These are phyloP conservation scores for Falco berigora DNA, from an alignment of 2,797 vertebrate species.

Conservation along the genomic window DNA sequence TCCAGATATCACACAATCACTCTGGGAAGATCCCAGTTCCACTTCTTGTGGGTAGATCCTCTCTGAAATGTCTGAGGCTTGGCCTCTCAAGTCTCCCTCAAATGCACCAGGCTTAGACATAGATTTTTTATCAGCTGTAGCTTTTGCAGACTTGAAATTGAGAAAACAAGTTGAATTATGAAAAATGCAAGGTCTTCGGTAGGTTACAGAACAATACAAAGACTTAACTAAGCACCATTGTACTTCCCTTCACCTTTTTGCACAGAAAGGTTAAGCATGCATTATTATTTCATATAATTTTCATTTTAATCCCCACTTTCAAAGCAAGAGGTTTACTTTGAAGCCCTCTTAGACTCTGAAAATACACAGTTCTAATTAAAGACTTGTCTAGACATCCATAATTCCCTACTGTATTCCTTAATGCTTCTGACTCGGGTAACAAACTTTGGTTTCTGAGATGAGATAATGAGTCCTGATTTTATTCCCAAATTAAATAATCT, in stretches of 20 bases:
- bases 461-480: background rate
- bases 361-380: background rate
- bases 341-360: background rate
- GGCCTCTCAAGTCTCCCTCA: constrained; percentile 85
- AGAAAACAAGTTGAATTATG: background rate
- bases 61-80: constrained; percentile 77
- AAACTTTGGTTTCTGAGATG: background rate
- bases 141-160: constrained; percentile 85
- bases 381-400: background rate
- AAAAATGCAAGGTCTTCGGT: background rate
- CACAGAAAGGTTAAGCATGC: background rate
- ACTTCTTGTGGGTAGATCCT: constrained; percentile 82
- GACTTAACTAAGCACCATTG: background rate
- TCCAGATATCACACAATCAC: constrained; percentile 81
- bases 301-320: background rate
- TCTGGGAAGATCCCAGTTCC: constrained; percentile 82
- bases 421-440: background rate
- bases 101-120: constrained; percentile 80
- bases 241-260: background rate
- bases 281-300: background rate
- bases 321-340: background rate
- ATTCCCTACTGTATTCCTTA: background rate
- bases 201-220: background rate
- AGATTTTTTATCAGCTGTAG: constrained; percentile 85
- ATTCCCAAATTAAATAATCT: background rate